Evolutionary conservation across 2,113 vertebrate genomes (phyloP).

Genomic region (Percopsis transmontana): DNA sequence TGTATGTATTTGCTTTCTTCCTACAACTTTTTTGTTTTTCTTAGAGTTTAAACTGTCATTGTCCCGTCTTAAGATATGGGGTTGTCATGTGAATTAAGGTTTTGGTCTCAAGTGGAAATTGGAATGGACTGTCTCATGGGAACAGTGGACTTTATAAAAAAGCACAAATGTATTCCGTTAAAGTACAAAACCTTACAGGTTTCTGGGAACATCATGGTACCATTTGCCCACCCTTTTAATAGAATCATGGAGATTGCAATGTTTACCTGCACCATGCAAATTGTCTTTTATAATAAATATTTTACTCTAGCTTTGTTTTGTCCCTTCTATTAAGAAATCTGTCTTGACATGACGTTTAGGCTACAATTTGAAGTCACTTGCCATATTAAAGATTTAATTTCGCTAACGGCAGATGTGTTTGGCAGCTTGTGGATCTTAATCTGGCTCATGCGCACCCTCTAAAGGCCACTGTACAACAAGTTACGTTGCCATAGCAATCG

Average conservation of each 20-base stretch:
- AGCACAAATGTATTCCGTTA: neutral
- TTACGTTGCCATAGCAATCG: constrained; percentile 35
- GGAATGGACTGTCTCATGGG: neutral
- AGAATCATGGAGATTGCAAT: neutral
- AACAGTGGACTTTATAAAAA: neutral
- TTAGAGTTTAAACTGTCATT: neutral
- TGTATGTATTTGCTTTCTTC: neutral
- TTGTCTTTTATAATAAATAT: constrained; percentile 64
- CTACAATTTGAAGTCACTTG: too few relatives aligned
- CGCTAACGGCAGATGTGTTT: too few relatives aligned
- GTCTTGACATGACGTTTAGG: too few relatives aligned
- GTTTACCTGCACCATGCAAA: constrained; percentile 31
- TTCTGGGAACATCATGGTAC: too few relatives aligned
- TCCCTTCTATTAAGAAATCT: neutral
- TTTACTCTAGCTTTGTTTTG: constrained; percentile 14
- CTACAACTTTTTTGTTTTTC: neutral
- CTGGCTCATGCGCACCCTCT: constrained; percentile 1
- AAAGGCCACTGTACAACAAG: neutral
- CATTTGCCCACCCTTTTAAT: neutral
- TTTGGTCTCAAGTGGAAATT: constrained; percentile 23
- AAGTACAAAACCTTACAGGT: neutral
- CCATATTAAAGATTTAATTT: too few relatives aligned
- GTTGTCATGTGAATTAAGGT: constrained; percentile 22
- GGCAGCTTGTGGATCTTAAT: too few relatives aligned
- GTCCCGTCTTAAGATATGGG: neutral